These are phyloP conservation scores for Dendrocincla fuliginosa DNA, from an alignment of 2,797 vertebrate genomes.

Conservation along the genomic window DNA sequence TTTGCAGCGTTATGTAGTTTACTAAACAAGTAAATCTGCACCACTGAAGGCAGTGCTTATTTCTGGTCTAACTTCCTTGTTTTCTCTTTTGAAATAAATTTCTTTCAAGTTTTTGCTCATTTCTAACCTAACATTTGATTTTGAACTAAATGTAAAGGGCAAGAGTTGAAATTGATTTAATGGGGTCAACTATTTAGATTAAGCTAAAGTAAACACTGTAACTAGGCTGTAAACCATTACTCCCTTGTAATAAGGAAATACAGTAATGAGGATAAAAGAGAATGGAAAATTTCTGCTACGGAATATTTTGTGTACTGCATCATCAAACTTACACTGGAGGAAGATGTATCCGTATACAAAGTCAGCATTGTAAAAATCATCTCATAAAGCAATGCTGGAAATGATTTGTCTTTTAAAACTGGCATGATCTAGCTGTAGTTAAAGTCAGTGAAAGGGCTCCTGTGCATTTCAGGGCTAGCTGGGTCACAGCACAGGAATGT, in stretches of 20 bases:
- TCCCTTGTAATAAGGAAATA: neutral
- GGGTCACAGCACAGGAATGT: neutral
- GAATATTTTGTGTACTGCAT: conserved; percentile 1
- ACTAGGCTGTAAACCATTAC: conserved; percentile 20
- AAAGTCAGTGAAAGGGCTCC: neutral
- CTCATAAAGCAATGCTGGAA: neutral
- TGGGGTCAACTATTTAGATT: conserved; percentile 31
- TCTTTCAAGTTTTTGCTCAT: conserved; percentile 9
- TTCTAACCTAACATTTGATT: conserved; percentile 9
- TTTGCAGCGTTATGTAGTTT: conserved; percentile 8
- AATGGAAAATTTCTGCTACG: neutral
- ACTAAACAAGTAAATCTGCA: conserved; percentile 15
- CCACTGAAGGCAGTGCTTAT: neutral
- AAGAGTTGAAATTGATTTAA: conserved; percentile 49
- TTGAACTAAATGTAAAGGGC: conserved; percentile 23
- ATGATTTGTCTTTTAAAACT: neutral
- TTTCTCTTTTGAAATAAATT: neutral
- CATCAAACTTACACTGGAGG: neutral
- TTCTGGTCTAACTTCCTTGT: neutral
- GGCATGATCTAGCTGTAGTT: neutral
- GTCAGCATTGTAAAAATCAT: neutral
- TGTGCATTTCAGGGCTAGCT: neutral
- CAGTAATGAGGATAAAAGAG: conserved; percentile 53
- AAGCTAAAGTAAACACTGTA: conserved; percentile 40
- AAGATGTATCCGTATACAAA: conserved; percentile 12